Conservation (phyloP, 2,888 invertebrate genomes). For the Eilema sororculum region DNA sequence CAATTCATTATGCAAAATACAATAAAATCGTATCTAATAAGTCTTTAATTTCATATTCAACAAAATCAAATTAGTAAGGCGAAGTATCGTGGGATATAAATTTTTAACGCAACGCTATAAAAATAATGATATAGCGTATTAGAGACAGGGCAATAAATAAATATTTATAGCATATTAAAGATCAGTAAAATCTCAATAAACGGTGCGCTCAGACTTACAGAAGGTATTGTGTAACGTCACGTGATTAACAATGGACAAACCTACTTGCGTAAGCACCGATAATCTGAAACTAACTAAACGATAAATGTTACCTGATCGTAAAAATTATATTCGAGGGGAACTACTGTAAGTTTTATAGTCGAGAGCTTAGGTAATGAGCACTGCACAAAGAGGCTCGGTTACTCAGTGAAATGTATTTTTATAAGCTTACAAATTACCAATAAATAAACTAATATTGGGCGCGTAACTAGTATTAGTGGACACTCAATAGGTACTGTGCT, state of each 20-base stretch:
- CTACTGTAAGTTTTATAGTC: conserved; percentile 50
- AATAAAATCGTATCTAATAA: conserved; percentile 73
- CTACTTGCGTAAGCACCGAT: conserved; percentile 40
- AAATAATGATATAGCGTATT: conserved; percentile 80
- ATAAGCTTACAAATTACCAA: conserved; percentile 38
- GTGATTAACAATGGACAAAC: conserved; percentile 56
- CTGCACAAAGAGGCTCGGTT: conserved; percentile 36
- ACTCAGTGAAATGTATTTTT: conserved; percentile 36
- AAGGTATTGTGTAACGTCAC: conserved; percentile 68
- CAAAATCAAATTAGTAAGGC: conserved; percentile 77
- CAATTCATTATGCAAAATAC: conserved; percentile 64
- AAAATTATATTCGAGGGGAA: conserved; percentile 44
- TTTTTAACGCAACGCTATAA: conserved; percentile 74
- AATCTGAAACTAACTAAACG: conserved; percentile 47
- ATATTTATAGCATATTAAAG: conserved; percentile 82
- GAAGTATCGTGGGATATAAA: conserved; percentile 74
- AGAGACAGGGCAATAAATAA: conserved; percentile 77
- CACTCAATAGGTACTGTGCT: conserved; percentile 16
- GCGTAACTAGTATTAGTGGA: conserved; percentile 18
- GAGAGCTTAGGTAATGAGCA: conserved; percentile 43
- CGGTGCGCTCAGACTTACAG: conserved; percentile 62
- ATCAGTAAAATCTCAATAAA: conserved; percentile 81
- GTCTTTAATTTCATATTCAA: conserved; percentile 75
- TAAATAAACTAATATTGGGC: conserved; percentile 26
- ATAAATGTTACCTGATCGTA: conserved; percentile 46